These are phyloP conservation scores for Sigmodon hispidus DNA, from an alignment of 2,113 vertebrate genomes.

Conservation along the genomic window DNA sequence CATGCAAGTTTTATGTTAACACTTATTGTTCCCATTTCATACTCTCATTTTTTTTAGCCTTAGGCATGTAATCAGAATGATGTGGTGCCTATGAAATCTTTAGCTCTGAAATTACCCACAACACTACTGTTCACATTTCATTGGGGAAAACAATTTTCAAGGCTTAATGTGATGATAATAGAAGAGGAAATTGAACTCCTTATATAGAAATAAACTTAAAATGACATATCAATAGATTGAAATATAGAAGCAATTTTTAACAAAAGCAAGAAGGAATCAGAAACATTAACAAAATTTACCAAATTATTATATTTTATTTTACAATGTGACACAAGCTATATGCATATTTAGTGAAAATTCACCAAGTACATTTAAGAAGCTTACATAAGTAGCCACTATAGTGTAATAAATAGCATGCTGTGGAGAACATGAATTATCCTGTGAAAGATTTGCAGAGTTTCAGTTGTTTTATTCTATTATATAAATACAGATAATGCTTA, in stretches of 20 bases:
- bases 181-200: slow-evolving; percentile 53
- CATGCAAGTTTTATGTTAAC: background rate
- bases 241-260: slow-evolving; percentile 20
- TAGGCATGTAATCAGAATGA: background rate
- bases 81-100: background rate
- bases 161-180: background rate
- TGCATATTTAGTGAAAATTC: background rate
- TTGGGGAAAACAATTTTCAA: background rate
- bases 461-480: background rate
- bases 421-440: background rate
- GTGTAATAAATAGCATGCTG: background rate
- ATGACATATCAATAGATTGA: background rate
- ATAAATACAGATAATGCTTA: background rate
- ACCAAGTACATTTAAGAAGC: background rate
- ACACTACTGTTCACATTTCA: background rate
- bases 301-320: background rate
- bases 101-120: background rate
- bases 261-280: background rate
- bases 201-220: background rate
- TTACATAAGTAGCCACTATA: background rate
- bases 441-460: background rate
- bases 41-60: background rate
- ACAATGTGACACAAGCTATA: background rate
- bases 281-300: slow-evolving; percentile 38
- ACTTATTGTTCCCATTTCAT: background rate